Evolutionary conservation across 2,888 invertebrate genomes (phyloP), one percentile per base, ranked within the genome.

Genomic region (Blastobasis lacticolella): DNA sequence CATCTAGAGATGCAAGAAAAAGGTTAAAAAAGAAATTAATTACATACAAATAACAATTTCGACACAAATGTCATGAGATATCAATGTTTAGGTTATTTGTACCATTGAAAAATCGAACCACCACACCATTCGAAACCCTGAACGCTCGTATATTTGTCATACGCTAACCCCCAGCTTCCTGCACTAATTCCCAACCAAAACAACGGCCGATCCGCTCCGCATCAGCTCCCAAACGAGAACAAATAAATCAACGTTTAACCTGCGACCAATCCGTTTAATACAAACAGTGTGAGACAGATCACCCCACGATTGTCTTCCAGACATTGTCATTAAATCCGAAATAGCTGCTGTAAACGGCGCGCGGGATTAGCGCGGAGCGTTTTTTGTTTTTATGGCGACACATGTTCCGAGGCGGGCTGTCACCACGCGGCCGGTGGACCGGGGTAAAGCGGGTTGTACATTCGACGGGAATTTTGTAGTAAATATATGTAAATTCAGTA

Each of bases 331-430:
- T 77, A 81, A 73, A 75, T 71, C 73, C 61, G 64, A 78, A 81
- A 81, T 81, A 80, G 74, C 71, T 59, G 73, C 66, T 66, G 75
- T 77, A 73, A 77, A 78, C 75, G 67, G 46, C 61, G 63, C 60
- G 56, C 53, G 61, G 63, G 67, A 71, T 76, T 74, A 72, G 70
- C 66, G 67, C 63, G 64, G 41, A 42, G 10, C 42, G 38, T 44
- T 50, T 50, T 50, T 58, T 74, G 73, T 76, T 81, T 83, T 81
- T 77, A 81, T 71, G 64, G 67, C 64, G 82, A 83, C 84, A 84
- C 71, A 81, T 84, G 84, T 78, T 79, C 61, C 23, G 58, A 50
- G 52, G 49, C 51, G 53, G 51, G 62, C 80, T 85, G 81, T 82
- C 80, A 79, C 81, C 78, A 66, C 63, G 57, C 57, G 53, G 46